These are phyloP conservation scores for Macrophya annulata DNA, from an alignment of 2,888 invertebrate genomes.

Conservation along the genomic window DNA sequence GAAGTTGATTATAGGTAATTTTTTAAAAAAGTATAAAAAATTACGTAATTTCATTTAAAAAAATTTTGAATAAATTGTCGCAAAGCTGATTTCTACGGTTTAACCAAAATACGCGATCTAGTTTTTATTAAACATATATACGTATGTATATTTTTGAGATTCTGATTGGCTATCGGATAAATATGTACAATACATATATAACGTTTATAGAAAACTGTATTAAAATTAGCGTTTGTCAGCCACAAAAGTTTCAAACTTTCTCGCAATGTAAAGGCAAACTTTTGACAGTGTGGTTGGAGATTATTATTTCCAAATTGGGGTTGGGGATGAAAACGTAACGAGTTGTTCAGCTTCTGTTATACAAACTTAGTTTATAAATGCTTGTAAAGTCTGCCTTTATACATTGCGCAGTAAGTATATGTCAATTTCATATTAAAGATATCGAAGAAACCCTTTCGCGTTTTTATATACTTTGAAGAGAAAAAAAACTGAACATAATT, in stretches of 20 bases:
- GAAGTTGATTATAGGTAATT: constrained; percentile 75
- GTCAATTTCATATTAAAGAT: background rate
- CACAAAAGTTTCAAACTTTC: constrained; percentile 9
- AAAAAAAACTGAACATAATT: too few relatives aligned
- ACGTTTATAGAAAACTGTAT: background rate
- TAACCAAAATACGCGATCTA: background rate
- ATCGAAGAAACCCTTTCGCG: background rate
- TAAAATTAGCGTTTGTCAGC: constrained; percentile 33
- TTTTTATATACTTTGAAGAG: too few relatives aligned
- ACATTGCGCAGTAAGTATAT: background rate
- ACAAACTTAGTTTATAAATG: constrained; percentile 26
- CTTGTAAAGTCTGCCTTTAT: constrained; percentile 10
- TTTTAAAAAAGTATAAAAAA: background rate
- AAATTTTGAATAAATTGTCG: background rate
- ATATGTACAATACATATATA: too few relatives aligned
- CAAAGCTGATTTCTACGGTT: background rate
- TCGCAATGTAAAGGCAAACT: background rate
- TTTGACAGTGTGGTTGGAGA: constrained; percentile 29
- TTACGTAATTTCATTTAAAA: background rate
- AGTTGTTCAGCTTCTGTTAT: constrained; percentile 28
- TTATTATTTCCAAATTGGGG: constrained; percentile 16
- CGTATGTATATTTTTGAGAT: background rate
- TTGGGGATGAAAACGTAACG: background rate
- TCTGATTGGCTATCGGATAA: background rate
- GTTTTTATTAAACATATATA: background rate